Conservation (phyloP, 2,797 vertebrate species). For the Moxostoma hubbsi region DNA sequence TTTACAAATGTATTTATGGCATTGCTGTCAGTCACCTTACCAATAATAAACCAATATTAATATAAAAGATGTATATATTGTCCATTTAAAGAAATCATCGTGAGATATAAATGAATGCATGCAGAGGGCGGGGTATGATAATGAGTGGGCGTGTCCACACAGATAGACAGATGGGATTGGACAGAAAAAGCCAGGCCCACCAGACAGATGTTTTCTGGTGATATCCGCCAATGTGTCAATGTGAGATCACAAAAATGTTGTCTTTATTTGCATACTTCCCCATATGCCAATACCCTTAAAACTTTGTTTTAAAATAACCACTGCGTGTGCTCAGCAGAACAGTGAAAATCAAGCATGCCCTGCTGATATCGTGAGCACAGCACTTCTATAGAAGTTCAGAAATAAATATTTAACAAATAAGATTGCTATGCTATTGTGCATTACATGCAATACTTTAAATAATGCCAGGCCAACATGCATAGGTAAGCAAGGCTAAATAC, state of each 20-base stretch:
- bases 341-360: neutral
- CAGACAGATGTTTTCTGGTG: slow-evolving; percentile 40
- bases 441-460: slow-evolving; percentile 77
- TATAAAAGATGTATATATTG: slow-evolving; percentile 14
- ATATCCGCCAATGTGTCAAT: slow-evolving; percentile 27
- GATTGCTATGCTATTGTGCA: slow-evolving; percentile 56
- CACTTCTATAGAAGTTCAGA: neutral
- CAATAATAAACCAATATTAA: slow-evolving; percentile 4
- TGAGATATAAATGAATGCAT: slow-evolving; percentile 40
- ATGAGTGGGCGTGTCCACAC: slow-evolving; percentile 50
- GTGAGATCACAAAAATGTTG: slow-evolving; percentile 7
- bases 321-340: no score
- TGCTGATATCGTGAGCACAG: neutral
- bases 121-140: slow-evolving; percentile 48
- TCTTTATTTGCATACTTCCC: no score
- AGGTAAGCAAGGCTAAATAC: slow-evolving; percentile 35
- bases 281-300: no score
- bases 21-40: neutral
- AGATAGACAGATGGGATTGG: slow-evolving; percentile 39
- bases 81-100: slow-evolving; percentile 12
- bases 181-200: slow-evolving; percentile 48
- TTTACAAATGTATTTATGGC: neutral
- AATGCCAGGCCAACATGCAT: slow-evolving; percentile 79
- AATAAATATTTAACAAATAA: neutral
- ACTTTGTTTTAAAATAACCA: neutral